These are phyloP conservation scores for Campylomormyrus numenius DNA, from an alignment of 2,113 vertebrate genomes.

Conservation along the genomic window DNA sequence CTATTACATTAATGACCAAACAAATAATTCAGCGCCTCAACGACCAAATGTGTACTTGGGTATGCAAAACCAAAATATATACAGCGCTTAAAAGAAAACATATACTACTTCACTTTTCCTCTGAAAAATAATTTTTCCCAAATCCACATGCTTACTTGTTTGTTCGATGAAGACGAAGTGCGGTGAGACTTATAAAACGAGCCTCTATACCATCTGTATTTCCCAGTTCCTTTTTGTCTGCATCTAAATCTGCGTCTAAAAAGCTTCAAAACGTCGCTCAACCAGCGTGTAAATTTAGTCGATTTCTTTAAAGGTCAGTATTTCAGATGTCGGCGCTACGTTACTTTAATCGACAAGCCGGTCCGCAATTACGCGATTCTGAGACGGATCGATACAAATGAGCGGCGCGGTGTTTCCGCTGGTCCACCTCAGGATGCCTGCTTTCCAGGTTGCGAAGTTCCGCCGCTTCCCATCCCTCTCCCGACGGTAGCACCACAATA, in stretches of 20 bases:
- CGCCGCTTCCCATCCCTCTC: background rate
- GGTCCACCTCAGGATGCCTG: background rate
- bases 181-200: background rate
- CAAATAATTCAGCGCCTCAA: background rate
- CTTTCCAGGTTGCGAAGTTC: background rate
- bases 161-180: background rate
- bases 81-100: background rate
- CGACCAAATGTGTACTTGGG: background rate
- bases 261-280: background rate
- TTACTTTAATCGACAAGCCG: background rate
- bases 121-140: background rate
- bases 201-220: background rate
- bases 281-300: background rate
- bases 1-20: background rate
- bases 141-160: background rate
- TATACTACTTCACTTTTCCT: background rate
- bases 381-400: background rate
- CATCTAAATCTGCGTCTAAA: background rate
- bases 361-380: background rate
- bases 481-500: background rate
- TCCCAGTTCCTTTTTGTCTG: background rate
- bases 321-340: background rate
- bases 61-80: background rate
- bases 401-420: background rate
- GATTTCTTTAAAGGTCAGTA: background rate